A percentile compares a stretch with the other conserved stretches of the same genome.
phyloP scores from a whole-genome alignment of 2,797 vertebrate genomes.

The Cyclura pinguis region DNA sequence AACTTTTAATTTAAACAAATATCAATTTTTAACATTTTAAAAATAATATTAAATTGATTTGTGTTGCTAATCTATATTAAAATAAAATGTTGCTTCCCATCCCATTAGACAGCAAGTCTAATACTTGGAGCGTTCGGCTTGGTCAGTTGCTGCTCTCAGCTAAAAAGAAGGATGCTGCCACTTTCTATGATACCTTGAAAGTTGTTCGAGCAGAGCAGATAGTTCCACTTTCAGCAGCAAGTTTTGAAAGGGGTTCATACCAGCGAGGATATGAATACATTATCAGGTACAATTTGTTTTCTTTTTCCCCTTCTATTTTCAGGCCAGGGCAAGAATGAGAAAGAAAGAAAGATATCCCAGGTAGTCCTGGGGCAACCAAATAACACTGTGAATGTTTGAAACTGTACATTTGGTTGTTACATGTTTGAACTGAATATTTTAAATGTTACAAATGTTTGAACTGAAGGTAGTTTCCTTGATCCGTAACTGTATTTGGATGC shows the following conservation, averaged over 20 bases:
- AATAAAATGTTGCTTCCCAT: background rate
- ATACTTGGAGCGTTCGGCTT: constrained; percentile 91
- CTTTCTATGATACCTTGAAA: constrained; percentile 92
- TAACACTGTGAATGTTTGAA: too few relatives aligned
- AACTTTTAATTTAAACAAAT: constrained; percentile 34
- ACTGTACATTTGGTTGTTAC: too few relatives aligned
- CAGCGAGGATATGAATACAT: constrained; percentile 98
- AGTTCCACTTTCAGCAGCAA: constrained; percentile 96
- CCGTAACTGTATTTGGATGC: background rate
- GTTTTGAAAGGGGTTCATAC: constrained; percentile 98
- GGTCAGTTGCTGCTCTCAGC: constrained; percentile 92
- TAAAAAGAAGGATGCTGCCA: constrained; percentile 87
- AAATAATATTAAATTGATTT: background rate
- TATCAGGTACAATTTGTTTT: constrained; percentile 86
- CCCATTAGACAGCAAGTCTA: constrained; percentile 88
- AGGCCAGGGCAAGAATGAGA: background rate
- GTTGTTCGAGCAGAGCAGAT: constrained; percentile 94
- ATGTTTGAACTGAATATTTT: too few relatives aligned
- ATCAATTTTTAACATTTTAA: background rate
- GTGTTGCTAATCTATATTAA: constrained; percentile 16
- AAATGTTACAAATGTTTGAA: background rate
- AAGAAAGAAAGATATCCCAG: background rate
- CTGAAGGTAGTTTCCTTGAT: background rate
- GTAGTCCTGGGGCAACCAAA: background rate
- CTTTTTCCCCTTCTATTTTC: background rate